Evolutionary conservation across 1,140 invertebrate genomes (phyloP).

Genomic region (Neuroterus valhalla): DNA sequence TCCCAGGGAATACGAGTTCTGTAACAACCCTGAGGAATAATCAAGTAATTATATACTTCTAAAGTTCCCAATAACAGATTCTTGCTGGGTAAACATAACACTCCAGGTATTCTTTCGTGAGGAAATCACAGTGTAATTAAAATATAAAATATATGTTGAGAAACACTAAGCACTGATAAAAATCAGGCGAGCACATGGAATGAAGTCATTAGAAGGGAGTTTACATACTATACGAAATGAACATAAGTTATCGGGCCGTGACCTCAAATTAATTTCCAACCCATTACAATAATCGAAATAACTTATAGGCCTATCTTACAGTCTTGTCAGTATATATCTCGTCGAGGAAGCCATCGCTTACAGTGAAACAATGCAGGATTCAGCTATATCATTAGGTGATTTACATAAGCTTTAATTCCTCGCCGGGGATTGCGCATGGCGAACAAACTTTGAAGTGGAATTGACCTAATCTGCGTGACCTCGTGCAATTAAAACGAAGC

Average conservation of each 20-base stretch:
- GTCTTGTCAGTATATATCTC: background rate
- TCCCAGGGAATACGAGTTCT: too few relatives aligned
- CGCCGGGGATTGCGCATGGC: too few relatives aligned
- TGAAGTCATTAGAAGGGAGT: conserved; percentile 24
- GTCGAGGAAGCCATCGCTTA: background rate
- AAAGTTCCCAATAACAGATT: too few relatives aligned
- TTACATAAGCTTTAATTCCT: background rate
- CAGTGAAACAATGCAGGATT: background rate
- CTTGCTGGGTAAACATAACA: background rate
- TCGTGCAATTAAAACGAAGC: conserved; percentile 2
- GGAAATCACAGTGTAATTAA: conserved; percentile 12
- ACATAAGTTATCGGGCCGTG: conserved; percentile 2
- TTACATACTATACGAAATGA: background rate
- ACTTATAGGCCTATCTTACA: background rate
- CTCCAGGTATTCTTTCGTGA: background rate
- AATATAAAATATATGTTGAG: conserved; percentile 12
- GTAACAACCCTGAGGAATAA: background rate
- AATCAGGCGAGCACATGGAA: conserved; percentile 7
- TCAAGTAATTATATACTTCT: background rate
- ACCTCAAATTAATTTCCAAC: conserved; percentile 7
- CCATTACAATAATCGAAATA: conserved; percentile 7
- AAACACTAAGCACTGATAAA: conserved; percentile 14
- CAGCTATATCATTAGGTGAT: background rate
- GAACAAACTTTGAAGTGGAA: background rate
- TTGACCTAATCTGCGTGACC: background rate